Base-by-base conservation (phyloP, 92 coral and sea anemone genomes). In the Epizoanthus rinbou region DNA sequence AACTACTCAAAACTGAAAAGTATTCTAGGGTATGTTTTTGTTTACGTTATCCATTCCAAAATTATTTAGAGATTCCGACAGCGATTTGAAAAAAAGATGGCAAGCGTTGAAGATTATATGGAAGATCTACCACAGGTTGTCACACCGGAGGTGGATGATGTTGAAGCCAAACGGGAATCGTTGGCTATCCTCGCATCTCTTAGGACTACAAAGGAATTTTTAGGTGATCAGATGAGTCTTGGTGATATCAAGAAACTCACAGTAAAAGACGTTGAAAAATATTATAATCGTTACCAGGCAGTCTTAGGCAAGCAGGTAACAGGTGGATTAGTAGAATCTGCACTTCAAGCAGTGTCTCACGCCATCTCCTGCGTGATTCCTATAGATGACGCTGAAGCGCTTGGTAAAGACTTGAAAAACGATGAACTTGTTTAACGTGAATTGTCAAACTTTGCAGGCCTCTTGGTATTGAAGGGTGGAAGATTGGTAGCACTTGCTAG, bases 401-500 rank as follows among this genome's bases (percentile, higher is more conserved):
- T 74, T 6, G 57, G 73, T 3, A 39, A 41, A 5, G 87, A 74
- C 35, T 43, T 84, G 15, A 65, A 84, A 15, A 19, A 74, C 2
- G 71, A 28, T 23, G 50, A 63, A n/a, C 19, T 74, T n/a, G 64
- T 74, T 14, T 74, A 56, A 13, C 73, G 57, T n/a, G 87, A 84
- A 52, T 64, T 84, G 10, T 37, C 74, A 4, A 41, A 33, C 73
- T 84, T 0, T 23, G 64, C 10, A 22, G 88, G 91, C 60, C 85
- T 79, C 63, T 70, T 88, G 75, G 78, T 84, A 58, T 17, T 88
- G 71, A 88, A 56, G 25, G 91, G 91, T 22, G 91, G 91, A 6
- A 74, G 91, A 66, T 3, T 88, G 74, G 88, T 88, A 52, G 91
- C 91, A 65, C 86, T 88, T 73, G 86, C 86, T 52, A 88, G 92